Evolutionary conservation across 2,888 invertebrate genomes (phyloP).

Genomic region (Thyatira batis): DNA sequence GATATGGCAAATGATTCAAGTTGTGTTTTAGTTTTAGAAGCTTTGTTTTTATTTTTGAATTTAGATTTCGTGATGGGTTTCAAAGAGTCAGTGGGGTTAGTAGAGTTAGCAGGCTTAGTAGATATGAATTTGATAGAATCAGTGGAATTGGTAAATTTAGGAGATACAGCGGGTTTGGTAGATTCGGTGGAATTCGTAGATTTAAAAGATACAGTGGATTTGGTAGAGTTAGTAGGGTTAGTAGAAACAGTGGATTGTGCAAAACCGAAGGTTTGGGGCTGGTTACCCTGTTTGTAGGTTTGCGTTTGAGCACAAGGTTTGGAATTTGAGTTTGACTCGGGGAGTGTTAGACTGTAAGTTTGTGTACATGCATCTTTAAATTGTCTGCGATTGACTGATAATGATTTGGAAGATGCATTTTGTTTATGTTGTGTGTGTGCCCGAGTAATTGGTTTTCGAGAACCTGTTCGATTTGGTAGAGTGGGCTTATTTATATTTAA

Average conservation of each 20-base stretch:
- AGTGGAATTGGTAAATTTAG: not conserved
- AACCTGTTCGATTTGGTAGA: not conserved
- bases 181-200: not conserved
- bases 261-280: no score
- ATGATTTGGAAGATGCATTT: not conserved
- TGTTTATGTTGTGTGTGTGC: not conserved
- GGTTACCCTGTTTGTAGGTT: no score
- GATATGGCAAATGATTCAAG: constrained; percentile 2
- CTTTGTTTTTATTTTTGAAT: not conserved
- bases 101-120: not conserved
- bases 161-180: not conserved
- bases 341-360: no score
- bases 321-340: no score
- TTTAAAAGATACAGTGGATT: not conserved
- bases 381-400: not conserved
- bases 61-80: no score
- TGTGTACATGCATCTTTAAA: constrained; percentile 5
- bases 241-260: no score
- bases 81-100: not conserved
- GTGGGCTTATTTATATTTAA: not conserved
- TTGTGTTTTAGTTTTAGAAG: constrained; percentile 2
- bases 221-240: no score
- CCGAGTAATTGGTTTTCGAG: not conserved
- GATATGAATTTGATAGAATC: no score
- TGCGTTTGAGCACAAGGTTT: no score